Conservation (phyloP, 2,113 vertebrate genomes). For the Penelope pileata region DNA sequence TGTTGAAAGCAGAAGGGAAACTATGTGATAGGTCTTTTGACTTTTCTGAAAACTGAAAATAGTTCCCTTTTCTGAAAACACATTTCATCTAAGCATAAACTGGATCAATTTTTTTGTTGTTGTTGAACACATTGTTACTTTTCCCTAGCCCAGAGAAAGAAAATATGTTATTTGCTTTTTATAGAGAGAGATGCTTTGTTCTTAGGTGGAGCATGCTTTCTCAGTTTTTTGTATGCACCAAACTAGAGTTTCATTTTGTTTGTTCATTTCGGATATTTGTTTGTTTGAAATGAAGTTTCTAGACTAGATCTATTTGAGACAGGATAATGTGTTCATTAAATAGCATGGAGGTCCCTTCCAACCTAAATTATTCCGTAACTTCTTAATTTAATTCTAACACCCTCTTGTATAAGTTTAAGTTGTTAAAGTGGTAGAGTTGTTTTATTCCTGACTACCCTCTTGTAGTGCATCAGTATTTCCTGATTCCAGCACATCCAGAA, state of each 20-base stretch:
- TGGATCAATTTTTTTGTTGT: background rate
- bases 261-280: background rate
- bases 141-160: background rate
- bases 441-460: background rate
- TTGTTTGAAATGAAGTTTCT: background rate
- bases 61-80: background rate
- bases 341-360: background rate
- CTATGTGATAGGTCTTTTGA: background rate
- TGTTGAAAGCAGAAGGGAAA: background rate
- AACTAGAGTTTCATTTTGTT: background rate
- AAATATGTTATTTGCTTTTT: background rate
- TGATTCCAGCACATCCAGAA: background rate
- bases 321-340: background rate
- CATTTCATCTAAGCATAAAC: background rate
- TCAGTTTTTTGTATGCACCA: background rate
- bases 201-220: background rate
- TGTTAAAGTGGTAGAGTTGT: background rate
- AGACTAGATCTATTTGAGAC: background rate
- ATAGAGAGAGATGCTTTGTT: background rate
- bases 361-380: background rate
- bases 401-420: background rate
- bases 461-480: background rate
- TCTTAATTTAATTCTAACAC: background rate
- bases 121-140: background rate
- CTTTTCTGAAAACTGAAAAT: background rate